These are phyloP conservation scores for Cosmorhoe ocellata DNA, from an alignment of 2,888 invertebrate species.

Conservation along the genomic window DNA sequence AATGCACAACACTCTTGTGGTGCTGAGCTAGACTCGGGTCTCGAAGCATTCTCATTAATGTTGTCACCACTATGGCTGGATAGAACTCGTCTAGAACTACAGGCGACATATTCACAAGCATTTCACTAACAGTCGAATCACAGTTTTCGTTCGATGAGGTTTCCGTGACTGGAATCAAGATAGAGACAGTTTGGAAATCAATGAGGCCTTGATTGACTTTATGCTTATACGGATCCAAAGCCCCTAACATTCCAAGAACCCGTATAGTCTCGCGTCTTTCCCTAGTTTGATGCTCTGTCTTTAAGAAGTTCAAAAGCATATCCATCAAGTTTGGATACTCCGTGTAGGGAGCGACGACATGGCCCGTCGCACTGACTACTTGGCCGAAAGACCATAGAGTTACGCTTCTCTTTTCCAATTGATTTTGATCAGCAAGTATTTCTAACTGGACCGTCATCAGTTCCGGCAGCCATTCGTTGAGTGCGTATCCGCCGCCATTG, in stretches of 20 bases:
- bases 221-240: constrained; percentile 98
- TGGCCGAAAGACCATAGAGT: constrained; percentile 98
- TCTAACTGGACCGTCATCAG: constrained; percentile 94
- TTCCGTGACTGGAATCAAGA: constrained; percentile 89
- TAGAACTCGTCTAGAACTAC: constrained; percentile 97
- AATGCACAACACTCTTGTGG: constrained; percentile 97
- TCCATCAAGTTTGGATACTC: constrained; percentile 96
- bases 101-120: constrained; percentile 96
- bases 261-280: constrained; percentile 95
- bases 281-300: constrained; percentile 95
- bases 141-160: constrained; percentile 83
- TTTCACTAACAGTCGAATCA: constrained; percentile 90
- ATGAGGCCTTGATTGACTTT: constrained; percentile 97
- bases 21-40: constrained; percentile 95
- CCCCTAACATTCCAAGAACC: constrained; percentile 96
- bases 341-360: constrained; percentile 96
- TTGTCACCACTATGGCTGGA: constrained; percentile 97
- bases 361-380: constrained; percentile 97
- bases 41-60: constrained; percentile 95
- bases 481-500: constrained; percentile 91
- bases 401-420: constrained; percentile 95
- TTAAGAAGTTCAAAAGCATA: constrained; percentile 94
- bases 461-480: constrained; percentile 94
- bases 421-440: constrained; percentile 96
- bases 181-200: constrained; percentile 91